A percentile compares a stretch with the other conserved stretches of the same genome.
Conservation (phyloP, 2,797 vertebrate species). For the Enoplosus armatus region DNA sequence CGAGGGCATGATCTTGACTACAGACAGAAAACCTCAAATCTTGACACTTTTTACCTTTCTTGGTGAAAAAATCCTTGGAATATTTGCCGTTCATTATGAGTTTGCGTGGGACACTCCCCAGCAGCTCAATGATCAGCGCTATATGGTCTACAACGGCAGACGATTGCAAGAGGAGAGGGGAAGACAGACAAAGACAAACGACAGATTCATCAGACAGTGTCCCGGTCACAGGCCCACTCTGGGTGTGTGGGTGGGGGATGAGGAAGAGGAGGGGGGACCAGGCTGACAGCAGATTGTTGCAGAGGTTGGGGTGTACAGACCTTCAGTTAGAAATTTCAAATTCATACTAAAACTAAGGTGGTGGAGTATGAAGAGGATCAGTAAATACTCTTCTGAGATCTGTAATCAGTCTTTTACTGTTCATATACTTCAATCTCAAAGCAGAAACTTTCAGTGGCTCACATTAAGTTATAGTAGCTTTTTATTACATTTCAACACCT, state of each 20-base stretch:
- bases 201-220: slow-evolving; percentile 81
- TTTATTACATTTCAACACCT: neutral
- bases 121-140: slow-evolving; percentile 99
- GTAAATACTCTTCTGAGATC: neutral
- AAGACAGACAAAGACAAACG: slow-evolving; percentile 70
- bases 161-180: slow-evolving; percentile 44
- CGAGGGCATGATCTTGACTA: neutral
- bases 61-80: slow-evolving; percentile 99
- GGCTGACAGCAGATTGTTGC: slow-evolving; percentile 35
- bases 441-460: neutral
- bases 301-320: neutral
- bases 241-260: slow-evolving; percentile 58
- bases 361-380: neutral
- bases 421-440: neutral
- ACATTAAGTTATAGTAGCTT: too few species aligned
- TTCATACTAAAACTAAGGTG: neutral
- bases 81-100: slow-evolving; percentile 96
- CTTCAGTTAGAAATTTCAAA: neutral
- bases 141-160: slow-evolving; percentile 91
- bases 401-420: neutral
- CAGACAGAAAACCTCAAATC: slow-evolving; percentile 5
- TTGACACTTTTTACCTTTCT: slow-evolving; percentile 91
- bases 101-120: slow-evolving; percentile 97
- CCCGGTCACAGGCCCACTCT: slow-evolving; percentile 69
- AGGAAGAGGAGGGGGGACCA: slow-evolving; percentile 17